These are phyloP conservation scores for Dryobates pubescens DNA, from an alignment of 2,797 vertebrate genomes.

Conservation along the genomic window DNA sequence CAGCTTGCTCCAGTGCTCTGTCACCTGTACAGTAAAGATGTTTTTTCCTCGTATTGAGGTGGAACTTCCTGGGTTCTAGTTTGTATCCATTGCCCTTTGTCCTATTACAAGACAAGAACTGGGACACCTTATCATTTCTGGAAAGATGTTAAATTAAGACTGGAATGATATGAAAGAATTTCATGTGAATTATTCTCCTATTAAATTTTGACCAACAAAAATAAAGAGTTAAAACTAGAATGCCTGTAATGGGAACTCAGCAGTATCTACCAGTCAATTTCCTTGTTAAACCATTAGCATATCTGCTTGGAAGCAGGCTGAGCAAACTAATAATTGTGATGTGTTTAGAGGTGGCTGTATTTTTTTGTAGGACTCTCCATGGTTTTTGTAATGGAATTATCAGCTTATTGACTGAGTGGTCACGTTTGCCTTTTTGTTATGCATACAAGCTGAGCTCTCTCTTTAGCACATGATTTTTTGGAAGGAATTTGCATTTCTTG, in stretches of 20 bases:
- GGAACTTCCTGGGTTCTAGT: too few relatives aligned
- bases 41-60: too few relatives aligned
- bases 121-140: neutral
- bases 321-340: neutral
- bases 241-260: neutral
- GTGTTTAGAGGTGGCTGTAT: neutral
- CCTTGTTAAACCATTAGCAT: neutral
- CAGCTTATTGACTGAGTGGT: neutral
- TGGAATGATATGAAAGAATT: neutral
- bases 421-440: slow-evolving; percentile 14
- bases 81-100: too few relatives aligned
- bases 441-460: neutral
- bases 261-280: neutral
- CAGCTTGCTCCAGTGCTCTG: too few relatives aligned
- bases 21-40: too few relatives aligned
- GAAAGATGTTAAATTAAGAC: neutral
- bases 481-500: neutral
- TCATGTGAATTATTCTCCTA: neutral
- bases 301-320: neutral
- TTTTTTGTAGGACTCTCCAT: neutral
- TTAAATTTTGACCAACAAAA: neutral
- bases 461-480: neutral
- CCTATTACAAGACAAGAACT: too few relatives aligned
- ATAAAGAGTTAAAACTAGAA: too few relatives aligned
- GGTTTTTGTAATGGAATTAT: slow-evolving; percentile 12